Evolutionary conservation across 2,888 invertebrate genomes (phyloP).

Genomic region (Tuberolachnus salignus): DNA sequence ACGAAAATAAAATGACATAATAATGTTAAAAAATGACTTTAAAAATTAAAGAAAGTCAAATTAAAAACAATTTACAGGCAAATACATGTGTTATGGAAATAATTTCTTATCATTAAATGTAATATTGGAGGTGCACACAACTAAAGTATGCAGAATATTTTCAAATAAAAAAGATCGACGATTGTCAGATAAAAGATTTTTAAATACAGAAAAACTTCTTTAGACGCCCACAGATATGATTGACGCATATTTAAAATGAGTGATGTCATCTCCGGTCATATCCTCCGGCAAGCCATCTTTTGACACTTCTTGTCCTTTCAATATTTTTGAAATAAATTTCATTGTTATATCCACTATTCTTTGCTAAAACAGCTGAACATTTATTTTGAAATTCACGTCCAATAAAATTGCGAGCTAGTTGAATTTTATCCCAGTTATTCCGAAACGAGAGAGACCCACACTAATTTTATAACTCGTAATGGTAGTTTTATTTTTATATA

Average conservation of each 20-base stretch:
- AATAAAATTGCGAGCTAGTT: constrained; percentile 4
- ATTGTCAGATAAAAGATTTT: constrained; percentile 8
- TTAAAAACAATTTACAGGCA: no score
- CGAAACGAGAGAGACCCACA: no score
- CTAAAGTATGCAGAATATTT: constrained; percentile 13
- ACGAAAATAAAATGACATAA: no score
- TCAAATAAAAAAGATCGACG: background rate
- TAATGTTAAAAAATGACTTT: no score
- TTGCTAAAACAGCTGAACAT: background rate
- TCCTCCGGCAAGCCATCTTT: constrained; percentile 20
- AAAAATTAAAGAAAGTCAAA: no score
- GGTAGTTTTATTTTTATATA: no score
- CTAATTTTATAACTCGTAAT: no score
- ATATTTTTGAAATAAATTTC: constrained; percentile 9
- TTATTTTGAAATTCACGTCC: constrained; percentile 11
- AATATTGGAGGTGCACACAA: background rate
- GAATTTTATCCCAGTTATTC: no score
- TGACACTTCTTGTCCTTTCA: constrained; percentile 22
- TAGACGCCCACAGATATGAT: constrained; percentile 11
- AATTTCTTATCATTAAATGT: background rate
- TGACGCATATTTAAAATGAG: constrained; percentile 26
- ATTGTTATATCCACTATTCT: constrained; percentile 25
- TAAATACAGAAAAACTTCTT: background rate
- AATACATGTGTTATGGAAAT: no score
- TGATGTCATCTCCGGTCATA: constrained; percentile 12